Evolutionary conservation across 2,113 vertebrate species (phyloP).

Genomic region (Protobothrops mucrosquamatus): DNA sequence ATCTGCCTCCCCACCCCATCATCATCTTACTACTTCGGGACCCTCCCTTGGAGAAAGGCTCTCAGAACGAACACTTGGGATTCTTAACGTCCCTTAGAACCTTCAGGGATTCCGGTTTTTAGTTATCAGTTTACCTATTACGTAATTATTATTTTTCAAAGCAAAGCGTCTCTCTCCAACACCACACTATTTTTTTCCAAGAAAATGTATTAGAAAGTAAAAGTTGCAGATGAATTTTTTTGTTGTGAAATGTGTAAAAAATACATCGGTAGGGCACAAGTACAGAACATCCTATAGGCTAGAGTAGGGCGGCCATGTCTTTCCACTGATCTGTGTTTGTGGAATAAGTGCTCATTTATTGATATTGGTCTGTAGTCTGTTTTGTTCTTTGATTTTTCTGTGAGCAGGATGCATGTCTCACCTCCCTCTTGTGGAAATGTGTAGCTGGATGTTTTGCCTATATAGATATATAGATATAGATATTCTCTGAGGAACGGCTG

Average conservation of each 20-base stretch:
- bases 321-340: background rate
- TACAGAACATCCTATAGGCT: background rate
- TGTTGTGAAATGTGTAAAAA: background rate
- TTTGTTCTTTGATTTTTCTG: background rate
- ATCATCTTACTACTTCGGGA: background rate
- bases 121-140: background rate
- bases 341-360: background rate
- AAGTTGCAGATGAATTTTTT: background rate
- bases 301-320: background rate
- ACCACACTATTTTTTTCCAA: background rate
- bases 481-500: background rate
- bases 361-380: background rate
- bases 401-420: background rate
- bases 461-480: background rate
- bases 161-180: background rate
- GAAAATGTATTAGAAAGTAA: background rate
- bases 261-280: background rate
- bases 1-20: background rate
- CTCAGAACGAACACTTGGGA: background rate
- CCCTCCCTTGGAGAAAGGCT: background rate
- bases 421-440: background rate
- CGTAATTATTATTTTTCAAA: background rate
- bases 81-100: background rate
- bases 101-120: background rate
- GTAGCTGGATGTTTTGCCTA: background rate